These are phyloP conservation scores for Phaetusa simplex DNA, from an alignment of 2,113 vertebrate genomes.

Conservation along the genomic window DNA sequence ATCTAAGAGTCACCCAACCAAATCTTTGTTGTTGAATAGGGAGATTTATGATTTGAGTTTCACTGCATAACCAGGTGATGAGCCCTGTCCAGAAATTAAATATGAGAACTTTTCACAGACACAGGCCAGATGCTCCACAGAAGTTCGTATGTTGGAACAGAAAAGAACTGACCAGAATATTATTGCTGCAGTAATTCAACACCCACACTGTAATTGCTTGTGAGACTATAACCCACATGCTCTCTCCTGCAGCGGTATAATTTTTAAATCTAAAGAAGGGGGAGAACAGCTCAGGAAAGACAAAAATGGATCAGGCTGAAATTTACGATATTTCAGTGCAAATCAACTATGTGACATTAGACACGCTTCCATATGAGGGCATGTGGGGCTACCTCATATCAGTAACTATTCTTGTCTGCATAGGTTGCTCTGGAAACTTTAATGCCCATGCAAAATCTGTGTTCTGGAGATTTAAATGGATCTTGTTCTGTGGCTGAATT, in stretches of 20 bases:
- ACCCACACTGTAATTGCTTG: not conserved
- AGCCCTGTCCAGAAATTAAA: constrained; percentile 26
- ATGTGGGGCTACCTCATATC: rapidly evolving
- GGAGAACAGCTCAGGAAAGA: not conserved
- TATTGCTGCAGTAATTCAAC: constrained; percentile 11
- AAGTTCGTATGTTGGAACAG: not conserved
- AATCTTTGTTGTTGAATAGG: constrained; percentile 27
- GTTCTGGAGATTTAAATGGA: not conserved
- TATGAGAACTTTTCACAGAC: constrained; percentile 1
- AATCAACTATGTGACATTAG: not conserved
- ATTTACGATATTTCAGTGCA: not conserved
- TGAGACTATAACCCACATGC: not conserved
- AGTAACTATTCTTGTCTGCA: not conserved
- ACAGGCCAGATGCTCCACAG: not conserved
- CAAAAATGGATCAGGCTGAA: not conserved
- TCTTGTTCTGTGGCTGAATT: not conserved
- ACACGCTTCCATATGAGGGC: not conserved
- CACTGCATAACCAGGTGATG: constrained; percentile 5
- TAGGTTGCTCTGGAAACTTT: not conserved
- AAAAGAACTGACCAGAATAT: not conserved
- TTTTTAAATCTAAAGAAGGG: not conserved
- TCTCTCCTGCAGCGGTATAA: not conserved
- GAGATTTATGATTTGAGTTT: constrained; percentile 33
- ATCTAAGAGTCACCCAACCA: not conserved
- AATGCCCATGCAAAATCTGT: not conserved